Evolutionary conservation across 2,888 invertebrate genomes (phyloP).

Genomic region (Petrolisthes cinctipes): DNA sequence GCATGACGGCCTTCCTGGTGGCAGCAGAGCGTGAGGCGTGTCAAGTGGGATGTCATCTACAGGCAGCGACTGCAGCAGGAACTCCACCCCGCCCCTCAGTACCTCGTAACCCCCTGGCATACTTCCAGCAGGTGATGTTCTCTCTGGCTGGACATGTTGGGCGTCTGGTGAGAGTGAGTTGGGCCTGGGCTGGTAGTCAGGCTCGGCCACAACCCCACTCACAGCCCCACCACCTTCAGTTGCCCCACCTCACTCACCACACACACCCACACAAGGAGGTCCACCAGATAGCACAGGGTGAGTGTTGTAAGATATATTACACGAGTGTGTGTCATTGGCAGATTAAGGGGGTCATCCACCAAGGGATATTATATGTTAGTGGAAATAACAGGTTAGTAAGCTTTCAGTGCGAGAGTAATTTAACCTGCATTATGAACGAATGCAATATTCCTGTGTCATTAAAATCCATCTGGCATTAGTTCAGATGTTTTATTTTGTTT

Average conservation of each 20-base stretch:
- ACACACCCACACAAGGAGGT: slow-evolving; percentile 19
- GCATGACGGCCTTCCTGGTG: slow-evolving; percentile 50
- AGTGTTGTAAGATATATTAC: too few species aligned
- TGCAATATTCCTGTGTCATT: too few species aligned
- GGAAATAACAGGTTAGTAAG: too few species aligned
- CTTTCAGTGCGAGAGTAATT: too few species aligned
- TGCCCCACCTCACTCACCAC: neutral
- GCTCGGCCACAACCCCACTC: neutral
- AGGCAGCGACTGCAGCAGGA: slow-evolving; percentile 53
- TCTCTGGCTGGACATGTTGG: slow-evolving; percentile 56
- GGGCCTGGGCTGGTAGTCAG: slow-evolving; percentile 41
- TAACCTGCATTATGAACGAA: too few species aligned
- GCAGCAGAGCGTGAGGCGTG: slow-evolving; percentile 62
- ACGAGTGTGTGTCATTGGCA: too few species aligned
- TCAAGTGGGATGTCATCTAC: slow-evolving; percentile 61
- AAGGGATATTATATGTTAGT: too few species aligned
- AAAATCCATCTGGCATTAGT: too few species aligned
- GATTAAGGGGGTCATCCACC: too few species aligned
- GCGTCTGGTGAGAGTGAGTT: slow-evolving; percentile 49
- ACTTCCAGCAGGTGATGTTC: slow-evolving; percentile 57
- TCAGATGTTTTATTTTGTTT: too few species aligned
- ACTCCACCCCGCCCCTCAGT: neutral
- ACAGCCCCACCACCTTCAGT: neutral
- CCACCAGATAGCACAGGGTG: too few species aligned
- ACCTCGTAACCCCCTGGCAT: slow-evolving; percentile 41